phyloP scores from a whole-genome alignment of 2,888 invertebrate genomes.

The Drepana falcataria region DNA sequence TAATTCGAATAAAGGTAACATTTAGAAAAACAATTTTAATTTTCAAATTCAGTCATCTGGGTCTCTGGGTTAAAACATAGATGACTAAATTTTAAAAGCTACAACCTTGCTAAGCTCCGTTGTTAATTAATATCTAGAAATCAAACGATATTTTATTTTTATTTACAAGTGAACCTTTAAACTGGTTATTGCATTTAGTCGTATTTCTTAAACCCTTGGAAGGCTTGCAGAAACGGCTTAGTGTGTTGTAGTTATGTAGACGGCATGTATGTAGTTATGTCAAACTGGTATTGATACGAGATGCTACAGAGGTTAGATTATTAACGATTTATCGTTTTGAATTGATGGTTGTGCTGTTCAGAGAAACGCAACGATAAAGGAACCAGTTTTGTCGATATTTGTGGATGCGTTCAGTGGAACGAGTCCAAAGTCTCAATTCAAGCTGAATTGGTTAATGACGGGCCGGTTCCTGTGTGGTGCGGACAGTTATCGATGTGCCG shows the following conservation, averaged over 20 bases:
- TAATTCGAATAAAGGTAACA: too few species aligned
- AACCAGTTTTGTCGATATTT: slow-evolving; percentile 23
- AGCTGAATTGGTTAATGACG: slow-evolving; percentile 66
- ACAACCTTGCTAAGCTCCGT: too few species aligned
- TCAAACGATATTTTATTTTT: too few species aligned
- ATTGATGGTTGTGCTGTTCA: background rate
- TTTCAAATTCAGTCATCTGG: too few species aligned
- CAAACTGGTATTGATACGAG: background rate
- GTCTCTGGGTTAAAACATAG: too few species aligned
- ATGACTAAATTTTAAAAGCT: too few species aligned
- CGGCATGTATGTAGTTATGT: background rate
- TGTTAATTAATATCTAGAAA: too few species aligned
- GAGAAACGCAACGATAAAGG: slow-evolving; percentile 4
- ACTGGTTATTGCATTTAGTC: too few species aligned
- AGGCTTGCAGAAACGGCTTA: too few species aligned
- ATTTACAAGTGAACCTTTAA: too few species aligned
- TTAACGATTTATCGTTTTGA: background rate
- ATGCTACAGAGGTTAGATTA: background rate
- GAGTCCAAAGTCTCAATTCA: slow-evolving; percentile 51
- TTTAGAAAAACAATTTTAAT: too few species aligned
- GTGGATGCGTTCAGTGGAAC: slow-evolving; percentile 24
- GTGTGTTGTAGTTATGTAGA: background rate
- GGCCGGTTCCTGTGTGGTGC: slow-evolving; percentile 56
- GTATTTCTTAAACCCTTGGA: too few species aligned
- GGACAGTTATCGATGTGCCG: slow-evolving; percentile 56